phyloP scores from a whole-genome alignment of 2,888 invertebrate species.

The Polydrusus pterygomalis region DNA sequence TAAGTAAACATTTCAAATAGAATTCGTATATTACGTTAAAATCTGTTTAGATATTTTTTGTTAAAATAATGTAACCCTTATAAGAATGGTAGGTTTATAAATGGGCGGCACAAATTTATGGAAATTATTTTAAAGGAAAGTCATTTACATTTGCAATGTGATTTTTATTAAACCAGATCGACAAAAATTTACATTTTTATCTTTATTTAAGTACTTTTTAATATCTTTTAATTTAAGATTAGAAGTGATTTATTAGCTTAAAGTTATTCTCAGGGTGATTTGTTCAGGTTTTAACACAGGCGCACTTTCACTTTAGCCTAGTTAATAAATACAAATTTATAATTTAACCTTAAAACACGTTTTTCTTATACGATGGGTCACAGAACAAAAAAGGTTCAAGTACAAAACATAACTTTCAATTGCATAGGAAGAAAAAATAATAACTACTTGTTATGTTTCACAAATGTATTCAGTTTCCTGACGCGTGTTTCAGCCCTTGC shows the following conservation, averaged over 20 bases:
- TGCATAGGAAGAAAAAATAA: no score
- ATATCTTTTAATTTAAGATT: conserved; percentile 33
- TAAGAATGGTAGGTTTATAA: conserved; percentile 1
- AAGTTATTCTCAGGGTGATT: neutral
- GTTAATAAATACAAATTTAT: no score
- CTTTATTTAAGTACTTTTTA: conserved; percentile 34
- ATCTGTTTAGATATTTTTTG: neutral
- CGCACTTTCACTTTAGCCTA: no score
- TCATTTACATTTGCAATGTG: conserved; percentile 29
- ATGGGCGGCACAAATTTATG: conserved; percentile 7
- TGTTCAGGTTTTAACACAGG: neutral
- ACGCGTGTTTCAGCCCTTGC: no score
- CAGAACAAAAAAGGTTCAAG: no score
- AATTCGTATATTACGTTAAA: neutral
- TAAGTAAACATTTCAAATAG: no score
- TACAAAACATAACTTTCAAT: no score
- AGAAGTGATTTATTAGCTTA: conserved; percentile 14
- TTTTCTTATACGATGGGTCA: no score
- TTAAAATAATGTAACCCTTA: conserved; percentile 23
- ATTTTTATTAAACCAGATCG: conserved; percentile 28
- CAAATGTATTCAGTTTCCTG: no score
- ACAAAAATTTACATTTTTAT: conserved; percentile 36
- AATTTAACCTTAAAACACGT: no score
- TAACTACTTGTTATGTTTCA: no score
- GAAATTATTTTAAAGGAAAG: conserved; percentile 24